Conservation (phyloP, 2,888 invertebrate genomes). For the Arrhopalites spinosus region DNA sequence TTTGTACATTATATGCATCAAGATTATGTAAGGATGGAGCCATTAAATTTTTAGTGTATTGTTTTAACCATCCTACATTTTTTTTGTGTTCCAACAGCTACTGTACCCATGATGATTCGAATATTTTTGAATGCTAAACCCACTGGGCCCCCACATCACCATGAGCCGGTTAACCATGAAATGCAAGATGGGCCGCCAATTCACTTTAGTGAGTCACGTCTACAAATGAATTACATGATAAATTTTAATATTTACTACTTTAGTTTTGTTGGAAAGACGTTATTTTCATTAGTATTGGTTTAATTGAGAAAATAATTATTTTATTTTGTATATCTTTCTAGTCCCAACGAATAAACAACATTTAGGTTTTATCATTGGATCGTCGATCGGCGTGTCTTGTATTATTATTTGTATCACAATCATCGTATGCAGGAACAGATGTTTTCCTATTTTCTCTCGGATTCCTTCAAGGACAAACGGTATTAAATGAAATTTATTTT, state of each 20-base stretch:
- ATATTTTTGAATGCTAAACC: constrained; percentile 24
- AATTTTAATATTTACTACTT: too few relatives aligned
- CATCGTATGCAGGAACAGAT: constrained; percentile 50
- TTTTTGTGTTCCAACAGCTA: too few relatives aligned
- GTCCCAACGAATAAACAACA: constrained; percentile 34
- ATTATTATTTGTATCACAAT: constrained; percentile 50
- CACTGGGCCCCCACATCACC: background rate
- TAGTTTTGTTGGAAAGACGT: too few relatives aligned
- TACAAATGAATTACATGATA: too few relatives aligned
- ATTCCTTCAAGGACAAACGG: too few relatives aligned
- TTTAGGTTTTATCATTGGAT: constrained; percentile 47
- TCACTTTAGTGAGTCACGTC: background rate
- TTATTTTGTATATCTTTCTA: too few relatives aligned
- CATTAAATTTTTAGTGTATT: too few relatives aligned
- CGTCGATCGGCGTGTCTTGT: constrained; percentile 45
- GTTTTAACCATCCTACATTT: too few relatives aligned
- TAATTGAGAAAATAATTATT: background rate
- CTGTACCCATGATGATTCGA: constrained; percentile 10
- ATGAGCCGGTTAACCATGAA: constrained; percentile 7
- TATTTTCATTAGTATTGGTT: too few relatives aligned
- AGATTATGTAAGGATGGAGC: too few relatives aligned
- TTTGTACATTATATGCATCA: too few relatives aligned
- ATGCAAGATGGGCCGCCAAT: constrained; percentile 14
- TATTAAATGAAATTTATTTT: too few relatives aligned
- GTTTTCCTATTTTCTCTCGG: constrained; percentile 45